Base-by-base conservation (phyloP, 2,888 invertebrate genomes). In the Capitulum mitella region DNA sequence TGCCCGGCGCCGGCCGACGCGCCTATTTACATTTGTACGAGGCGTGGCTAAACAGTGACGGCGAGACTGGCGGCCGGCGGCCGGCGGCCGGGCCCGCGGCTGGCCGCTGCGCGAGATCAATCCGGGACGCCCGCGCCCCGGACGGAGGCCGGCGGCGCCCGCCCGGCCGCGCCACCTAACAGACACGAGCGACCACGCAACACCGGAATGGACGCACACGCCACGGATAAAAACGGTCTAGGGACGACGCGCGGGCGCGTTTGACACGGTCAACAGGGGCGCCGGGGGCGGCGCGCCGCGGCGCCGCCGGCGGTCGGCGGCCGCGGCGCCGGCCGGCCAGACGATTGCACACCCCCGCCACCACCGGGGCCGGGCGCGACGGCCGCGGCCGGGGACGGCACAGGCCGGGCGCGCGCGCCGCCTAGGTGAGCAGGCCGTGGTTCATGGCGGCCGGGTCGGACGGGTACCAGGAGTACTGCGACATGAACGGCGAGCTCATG, bases 391-490 rank as follows among this genome's bases (percentile, higher is more conserved):
- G n/a, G n/a, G n/a, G n/a, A n/a, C n/a, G n/a, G n/a, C n/a, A n/a
- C n/a, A n/a, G n/a, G n/a, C n/a, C n/a, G n/a, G n/a, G n/a, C n/a
- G 37, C n/a, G 34, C 16, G 26, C 43, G 43, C 1, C n/a, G 3
- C n/a, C 75, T 75, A 75, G 43, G 75, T 75, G 43, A 75, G 43
- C 75, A 75, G 75, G 29, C 75, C 75, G 43, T 75, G 75, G 29
- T 40, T 75, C 46, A 75, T 64, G n/a, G 75, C 75, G 16, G 75
- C 29, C n/a, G 75, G 75, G 29, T 75, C 75, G 43, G 75, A 43
- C n/a, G 43, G 43, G 29, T 75, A 75, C 75, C 75, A 75, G 6
- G 75, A 75, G 75, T 75, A 75, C n/a, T 26, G 75, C 43, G 75
- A 40, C 75, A 75, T 75, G 46, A 75, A 75, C 46, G 75, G 43